phyloP scores from a whole-genome alignment of 2,113 vertebrate genomes.

The Rhinoptilus africanus region DNA sequence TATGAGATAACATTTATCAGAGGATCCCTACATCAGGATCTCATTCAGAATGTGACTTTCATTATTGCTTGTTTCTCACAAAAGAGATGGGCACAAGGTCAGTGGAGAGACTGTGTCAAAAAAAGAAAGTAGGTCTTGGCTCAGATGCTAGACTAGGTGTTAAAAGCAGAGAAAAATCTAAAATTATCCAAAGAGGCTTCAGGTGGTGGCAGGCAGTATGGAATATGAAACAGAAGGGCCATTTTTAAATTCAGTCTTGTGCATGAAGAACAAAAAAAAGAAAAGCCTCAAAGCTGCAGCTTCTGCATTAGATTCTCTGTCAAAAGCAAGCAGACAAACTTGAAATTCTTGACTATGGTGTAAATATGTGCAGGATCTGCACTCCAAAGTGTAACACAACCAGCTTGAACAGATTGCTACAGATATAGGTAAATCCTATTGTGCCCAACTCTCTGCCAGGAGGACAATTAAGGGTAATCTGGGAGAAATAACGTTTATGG shows the following conservation, averaged over 20 bases:
- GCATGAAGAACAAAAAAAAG: not conserved
- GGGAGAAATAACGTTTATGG: not conserved
- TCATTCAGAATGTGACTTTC: not conserved
- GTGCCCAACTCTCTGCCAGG: not conserved
- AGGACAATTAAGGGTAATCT: not conserved
- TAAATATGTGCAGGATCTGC: not conserved
- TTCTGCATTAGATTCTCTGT: not conserved
- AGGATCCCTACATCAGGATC: not conserved
- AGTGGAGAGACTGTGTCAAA: not conserved
- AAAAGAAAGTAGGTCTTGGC: slow-evolving; percentile 17
- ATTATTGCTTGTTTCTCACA: not conserved
- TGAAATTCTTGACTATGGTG: not conserved
- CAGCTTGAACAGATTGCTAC: not conserved
- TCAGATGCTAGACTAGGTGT: not conserved
- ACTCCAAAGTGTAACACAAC: not conserved
- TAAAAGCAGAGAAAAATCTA: not conserved
- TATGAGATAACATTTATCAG: slow-evolving; percentile 47
- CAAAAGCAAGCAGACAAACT: not conserved
- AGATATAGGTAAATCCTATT: not conserved
- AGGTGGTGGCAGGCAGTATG: not conserved
- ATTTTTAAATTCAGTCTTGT: not conserved
- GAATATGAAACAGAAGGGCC: not conserved
- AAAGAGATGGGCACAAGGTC: not conserved
- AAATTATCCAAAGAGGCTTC: not conserved
- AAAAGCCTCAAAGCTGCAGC: not conserved